Conservation (phyloP, 2,797 vertebrate species). For the Phyllotis vaccarum region DNA sequence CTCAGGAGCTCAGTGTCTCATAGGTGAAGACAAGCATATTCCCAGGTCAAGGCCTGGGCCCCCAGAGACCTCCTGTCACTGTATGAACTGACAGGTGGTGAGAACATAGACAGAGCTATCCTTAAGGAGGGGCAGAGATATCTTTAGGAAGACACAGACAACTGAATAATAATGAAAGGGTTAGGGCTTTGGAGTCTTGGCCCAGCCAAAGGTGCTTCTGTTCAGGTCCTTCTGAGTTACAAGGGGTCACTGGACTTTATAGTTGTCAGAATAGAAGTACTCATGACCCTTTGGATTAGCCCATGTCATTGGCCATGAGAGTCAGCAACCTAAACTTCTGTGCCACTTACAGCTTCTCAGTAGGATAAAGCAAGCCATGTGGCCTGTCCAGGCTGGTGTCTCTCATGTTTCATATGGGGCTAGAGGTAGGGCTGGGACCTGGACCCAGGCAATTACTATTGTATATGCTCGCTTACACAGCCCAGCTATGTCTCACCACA, state of each 20-base stretch:
- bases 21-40: background rate
- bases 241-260: background rate
- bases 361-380: fast-evolving
- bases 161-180: background rate
- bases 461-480: too few relatives aligned
- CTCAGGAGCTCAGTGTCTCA: background rate
- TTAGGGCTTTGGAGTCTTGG: background rate
- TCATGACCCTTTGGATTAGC: background rate
- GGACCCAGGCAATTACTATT: background rate
- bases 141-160: background rate
- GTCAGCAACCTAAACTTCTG: background rate
- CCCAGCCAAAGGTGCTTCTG: background rate
- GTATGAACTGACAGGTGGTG: background rate
- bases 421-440: background rate
- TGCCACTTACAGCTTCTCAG: background rate
- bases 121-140: background rate
- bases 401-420: background rate
- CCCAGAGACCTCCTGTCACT: background rate
- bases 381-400: background rate
- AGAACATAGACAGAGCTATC: background rate
- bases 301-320: fast-evolving
- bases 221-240: background rate
- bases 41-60: background rate
- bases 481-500: fast-evolving
- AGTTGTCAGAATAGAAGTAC: background rate